Evolutionary conservation across 1,140 invertebrate genomes (phyloP).

Genomic region (Lepidurus apus): DNA sequence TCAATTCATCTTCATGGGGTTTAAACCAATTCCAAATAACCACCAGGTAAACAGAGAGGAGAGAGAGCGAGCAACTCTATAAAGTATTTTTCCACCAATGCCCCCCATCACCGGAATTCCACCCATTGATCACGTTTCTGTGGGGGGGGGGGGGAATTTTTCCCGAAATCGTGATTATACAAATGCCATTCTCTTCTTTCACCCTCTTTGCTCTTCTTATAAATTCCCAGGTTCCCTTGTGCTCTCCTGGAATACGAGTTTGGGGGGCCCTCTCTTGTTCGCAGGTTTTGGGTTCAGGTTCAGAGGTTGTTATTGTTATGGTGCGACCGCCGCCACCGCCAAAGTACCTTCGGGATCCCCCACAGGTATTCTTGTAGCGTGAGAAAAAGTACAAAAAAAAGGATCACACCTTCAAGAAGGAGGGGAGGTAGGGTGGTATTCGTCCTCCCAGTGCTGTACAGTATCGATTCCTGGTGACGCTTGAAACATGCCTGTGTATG

Average conservation of each 20-base stretch:
- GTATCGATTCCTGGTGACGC: not conserved
- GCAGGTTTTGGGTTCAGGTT: not conserved
- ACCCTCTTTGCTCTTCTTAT: not conserved
- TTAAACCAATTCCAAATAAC: too few relatives aligned
- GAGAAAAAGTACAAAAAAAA: not conserved
- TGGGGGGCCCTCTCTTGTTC: not conserved
- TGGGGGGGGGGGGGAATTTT: too few relatives aligned
- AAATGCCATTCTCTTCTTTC: not conserved
- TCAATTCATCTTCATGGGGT: not conserved
- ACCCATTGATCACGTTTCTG: not conserved
- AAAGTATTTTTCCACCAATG: too few relatives aligned
- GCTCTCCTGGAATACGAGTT: too few relatives aligned
- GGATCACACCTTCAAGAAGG: not conserved
- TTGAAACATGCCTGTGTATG: not conserved
- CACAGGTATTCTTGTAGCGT: constrained; percentile 7
- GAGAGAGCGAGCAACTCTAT: too few relatives aligned
- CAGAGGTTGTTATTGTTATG: not conserved
- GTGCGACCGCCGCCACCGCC: not conserved
- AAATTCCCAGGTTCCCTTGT: not conserved
- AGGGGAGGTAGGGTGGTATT: not conserved
- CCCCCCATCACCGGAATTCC: not conserved
- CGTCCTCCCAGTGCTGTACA: not conserved
- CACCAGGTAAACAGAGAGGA: too few relatives aligned
- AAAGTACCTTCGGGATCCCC: not conserved
- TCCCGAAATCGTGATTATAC: too few relatives aligned